These are phyloP conservation scores for Drosophila subquinaria DNA, from an alignment of 2,888 invertebrate species.

Conservation along the genomic window DNA sequence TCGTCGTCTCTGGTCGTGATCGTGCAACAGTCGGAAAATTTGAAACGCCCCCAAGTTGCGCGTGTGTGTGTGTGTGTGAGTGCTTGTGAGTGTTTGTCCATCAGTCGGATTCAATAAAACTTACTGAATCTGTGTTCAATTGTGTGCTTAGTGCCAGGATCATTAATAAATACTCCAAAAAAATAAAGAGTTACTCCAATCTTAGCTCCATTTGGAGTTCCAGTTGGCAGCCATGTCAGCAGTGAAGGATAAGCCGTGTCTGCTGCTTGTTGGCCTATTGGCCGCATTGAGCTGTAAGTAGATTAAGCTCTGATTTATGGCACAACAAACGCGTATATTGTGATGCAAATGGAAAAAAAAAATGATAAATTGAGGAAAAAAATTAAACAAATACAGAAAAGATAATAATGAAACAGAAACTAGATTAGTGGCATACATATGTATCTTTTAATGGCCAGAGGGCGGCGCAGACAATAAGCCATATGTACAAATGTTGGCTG, in stretches of 20 bases:
- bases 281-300: constrained; percentile 81
- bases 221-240: constrained; percentile 63
- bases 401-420: constrained; percentile 35
- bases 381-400: constrained; percentile 9
- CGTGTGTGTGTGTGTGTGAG: constrained; percentile 11
- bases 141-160: constrained; percentile 39
- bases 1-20: constrained; percentile 80
- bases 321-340: constrained; percentile 51
- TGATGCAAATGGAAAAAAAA: constrained; percentile 67
- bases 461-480: constrained; percentile 46
- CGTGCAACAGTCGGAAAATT: constrained; percentile 42
- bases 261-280: constrained; percentile 74
- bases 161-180: constrained; percentile 2
- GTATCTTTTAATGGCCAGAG: constrained; percentile 62
- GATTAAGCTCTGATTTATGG: constrained; percentile 68
- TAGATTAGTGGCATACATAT: constrained; percentile 55
- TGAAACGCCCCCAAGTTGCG: constrained; percentile 12
- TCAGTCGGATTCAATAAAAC: constrained; percentile 1
- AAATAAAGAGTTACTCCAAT: background rate
- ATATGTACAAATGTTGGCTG: constrained; percentile 10
- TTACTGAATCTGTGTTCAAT: constrained; percentile 11
- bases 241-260: constrained; percentile 69
- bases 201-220: constrained; percentile 41
- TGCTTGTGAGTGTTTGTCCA: background rate
- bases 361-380: constrained; percentile 22